Percentiles rank a stretch among this genome's conserved stretches.
These are phyloP conservation scores for Notodonta ziczac DNA, from an alignment of 2,888 invertebrate genomes.

Conservation along the genomic window DNA sequence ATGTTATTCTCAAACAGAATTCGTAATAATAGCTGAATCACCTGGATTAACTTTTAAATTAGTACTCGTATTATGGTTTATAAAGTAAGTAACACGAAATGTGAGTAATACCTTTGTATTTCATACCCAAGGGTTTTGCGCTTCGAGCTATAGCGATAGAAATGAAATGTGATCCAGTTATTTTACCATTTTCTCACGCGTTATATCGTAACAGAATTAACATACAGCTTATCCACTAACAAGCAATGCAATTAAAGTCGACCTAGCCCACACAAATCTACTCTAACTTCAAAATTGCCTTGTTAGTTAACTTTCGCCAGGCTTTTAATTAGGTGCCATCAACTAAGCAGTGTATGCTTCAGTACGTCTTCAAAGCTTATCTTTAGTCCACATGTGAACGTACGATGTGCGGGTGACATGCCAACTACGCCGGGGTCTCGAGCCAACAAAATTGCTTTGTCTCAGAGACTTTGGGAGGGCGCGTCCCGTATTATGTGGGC, in stretches of 20 bases:
- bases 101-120: not conserved
- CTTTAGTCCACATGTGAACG: slow-evolving; percentile 55
- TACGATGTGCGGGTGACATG: slow-evolving; percentile 63
- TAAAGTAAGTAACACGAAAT: not conserved
- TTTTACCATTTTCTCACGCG: too few species aligned
- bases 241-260: not conserved
- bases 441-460: slow-evolving; percentile 73
- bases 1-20: too few species aligned
- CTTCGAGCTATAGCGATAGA: too few species aligned
- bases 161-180: too few species aligned
- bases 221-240: not conserved
- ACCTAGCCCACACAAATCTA: not conserved
- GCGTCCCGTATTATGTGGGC: slow-evolving; percentile 58
- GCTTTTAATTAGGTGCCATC: slow-evolving; percentile 22
- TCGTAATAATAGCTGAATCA: too few species aligned
- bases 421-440: slow-evolving; percentile 60
- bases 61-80: not conserved
- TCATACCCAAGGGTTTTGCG: not conserved
- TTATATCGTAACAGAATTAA: not conserved
- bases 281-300: slow-evolving; percentile 2
- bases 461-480: slow-evolving; percentile 58
- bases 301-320: slow-evolving; percentile 8
- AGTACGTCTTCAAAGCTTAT: slow-evolving; percentile 56
- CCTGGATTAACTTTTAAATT: too few species aligned
- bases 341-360: slow-evolving; percentile 19